Base-by-base conservation (phyloP, 64 coral and sea anemone genomes). In the Acropora tenuis region DNA sequence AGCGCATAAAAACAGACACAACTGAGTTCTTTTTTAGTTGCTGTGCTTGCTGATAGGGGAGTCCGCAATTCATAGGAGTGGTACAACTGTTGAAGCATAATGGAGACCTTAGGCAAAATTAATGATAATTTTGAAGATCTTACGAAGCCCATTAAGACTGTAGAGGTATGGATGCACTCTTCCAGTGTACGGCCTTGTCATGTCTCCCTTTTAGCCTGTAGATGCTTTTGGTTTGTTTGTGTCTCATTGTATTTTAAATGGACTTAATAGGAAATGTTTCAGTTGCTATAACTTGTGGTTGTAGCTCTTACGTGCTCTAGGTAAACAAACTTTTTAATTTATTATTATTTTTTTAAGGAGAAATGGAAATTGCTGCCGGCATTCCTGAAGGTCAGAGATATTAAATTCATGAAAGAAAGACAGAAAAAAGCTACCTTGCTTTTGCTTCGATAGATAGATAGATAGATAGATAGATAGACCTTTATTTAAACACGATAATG, bases 341-440 rank as follows among this genome's bases (percentile, higher is more conserved):
- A 17, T 65, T 18, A 45, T 77, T 45, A 65, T 3, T 1, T 0
- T n/a, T 77, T 67, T 18, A 73, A 96, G 95, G 95, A 96, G 47
- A 96, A 96, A 77, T 96, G 95, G 95, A 96, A 96, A 82, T 49
- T 96, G 2, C 78, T 96, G 43, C 95, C 95, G 63, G 95, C 95
- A 46, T 96, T 96, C 77, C 77, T 96, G 57, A 96, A 96, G 92
- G 95, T 96, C 87, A 50, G 49, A 15, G 12, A 30, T 48, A 3
- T 67, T 18, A 78, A 5, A 12, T n/a, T 17, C 15, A 48, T 30
- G 30, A 30, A 30, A 30, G 30, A 30, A 30, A 30, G 30, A 30
- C 30, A 30, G 30, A 30, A 30, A 30, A 30, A 30, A 30, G 30
- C 30, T 30, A 30, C 30, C 30, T 30, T 30, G 30, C 30, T 30